Evolutionary conservation across 2,888 invertebrate species (phyloP).

Genomic region (Yponomeuta evonymella): DNA sequence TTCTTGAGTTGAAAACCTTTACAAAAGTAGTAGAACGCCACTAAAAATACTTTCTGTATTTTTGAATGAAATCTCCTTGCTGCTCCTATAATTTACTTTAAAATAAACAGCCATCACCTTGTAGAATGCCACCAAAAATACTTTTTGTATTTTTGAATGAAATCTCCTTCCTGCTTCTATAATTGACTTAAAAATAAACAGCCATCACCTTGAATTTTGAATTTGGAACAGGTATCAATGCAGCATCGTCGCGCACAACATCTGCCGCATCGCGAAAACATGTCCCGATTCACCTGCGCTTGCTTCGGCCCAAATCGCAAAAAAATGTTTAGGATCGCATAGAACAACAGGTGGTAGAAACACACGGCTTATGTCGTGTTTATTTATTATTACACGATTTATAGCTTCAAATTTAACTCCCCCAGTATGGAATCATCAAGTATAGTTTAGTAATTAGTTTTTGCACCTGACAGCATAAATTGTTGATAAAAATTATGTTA

Average conservation of each 20-base stretch:
- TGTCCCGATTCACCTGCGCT: conserved; percentile 48
- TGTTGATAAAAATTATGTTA: conserved; percentile 1
- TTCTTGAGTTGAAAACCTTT: no score
- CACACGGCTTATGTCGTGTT: background rate
- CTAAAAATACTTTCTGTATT: background rate
- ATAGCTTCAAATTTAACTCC: conserved; percentile 1
- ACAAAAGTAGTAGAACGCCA: no score
- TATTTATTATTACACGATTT: background rate
- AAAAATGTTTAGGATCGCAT: conserved; percentile 32
- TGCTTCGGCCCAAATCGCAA: conserved; percentile 47
- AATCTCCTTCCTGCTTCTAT: background rate
- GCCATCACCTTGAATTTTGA: background rate
- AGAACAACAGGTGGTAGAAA: conserved; percentile 47
- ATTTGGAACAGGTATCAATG: conserved; percentile 27
- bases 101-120: background rate
- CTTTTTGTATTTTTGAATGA: background rate
- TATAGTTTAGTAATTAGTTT: background rate
- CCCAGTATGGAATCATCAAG: background rate
- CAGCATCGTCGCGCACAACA: conserved; percentile 36
- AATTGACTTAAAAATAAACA: background rate
- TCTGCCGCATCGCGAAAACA: conserved; percentile 43
- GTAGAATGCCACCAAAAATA: background rate
- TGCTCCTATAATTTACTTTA: no score
- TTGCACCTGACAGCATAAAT: background rate
- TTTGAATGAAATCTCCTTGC: background rate